A percentile compares a stretch with the other conserved stretches of the same genome.
phyloP scores from a whole-genome alignment of 2,113 vertebrate species.

The Menura novaehollandiae region DNA sequence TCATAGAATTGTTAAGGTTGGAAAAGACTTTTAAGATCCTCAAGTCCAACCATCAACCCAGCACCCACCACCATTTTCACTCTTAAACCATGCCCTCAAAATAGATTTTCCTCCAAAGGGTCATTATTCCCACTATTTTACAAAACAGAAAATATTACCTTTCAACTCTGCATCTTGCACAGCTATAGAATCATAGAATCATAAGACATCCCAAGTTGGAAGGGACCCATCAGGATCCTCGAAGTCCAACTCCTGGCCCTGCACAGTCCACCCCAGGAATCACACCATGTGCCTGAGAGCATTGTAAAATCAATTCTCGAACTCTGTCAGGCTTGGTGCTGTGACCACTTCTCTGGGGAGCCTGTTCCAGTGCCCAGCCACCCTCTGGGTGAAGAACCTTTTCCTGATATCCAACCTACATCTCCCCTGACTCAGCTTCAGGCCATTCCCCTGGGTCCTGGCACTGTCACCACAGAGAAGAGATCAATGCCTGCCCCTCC shows the following conservation, averaged over 20 bases:
- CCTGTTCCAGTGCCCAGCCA: neutral
- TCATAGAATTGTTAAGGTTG: neutral
- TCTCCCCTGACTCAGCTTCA: neutral
- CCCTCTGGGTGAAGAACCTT: neutral
- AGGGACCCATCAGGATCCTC: neutral
- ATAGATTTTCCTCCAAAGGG: neutral
- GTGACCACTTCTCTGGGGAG: neutral
- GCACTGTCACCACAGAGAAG: neutral
- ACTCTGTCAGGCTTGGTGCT: neutral
- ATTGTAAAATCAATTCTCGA: neutral
- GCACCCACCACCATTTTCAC: neutral
- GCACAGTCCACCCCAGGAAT: neutral
- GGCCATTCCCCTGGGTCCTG: rapidly evolving
- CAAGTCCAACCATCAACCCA: neutral
- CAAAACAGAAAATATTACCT: neutral
- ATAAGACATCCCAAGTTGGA: neutral
- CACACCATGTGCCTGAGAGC: neutral
- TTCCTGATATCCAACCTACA: neutral
- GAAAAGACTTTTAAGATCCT: neutral
- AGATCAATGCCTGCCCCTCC: neutral
- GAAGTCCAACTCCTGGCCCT: neutral
- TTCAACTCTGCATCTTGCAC: neutral
- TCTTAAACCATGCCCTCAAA: neutral
- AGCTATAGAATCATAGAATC: neutral
- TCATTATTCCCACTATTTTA: neutral